Percentiles rank a stretch among this genome's conserved stretches.
These are phyloP conservation scores for Dinoponera quadriceps DNA, from an alignment of 1,140 invertebrate genomes.

Conservation along the genomic window DNA sequence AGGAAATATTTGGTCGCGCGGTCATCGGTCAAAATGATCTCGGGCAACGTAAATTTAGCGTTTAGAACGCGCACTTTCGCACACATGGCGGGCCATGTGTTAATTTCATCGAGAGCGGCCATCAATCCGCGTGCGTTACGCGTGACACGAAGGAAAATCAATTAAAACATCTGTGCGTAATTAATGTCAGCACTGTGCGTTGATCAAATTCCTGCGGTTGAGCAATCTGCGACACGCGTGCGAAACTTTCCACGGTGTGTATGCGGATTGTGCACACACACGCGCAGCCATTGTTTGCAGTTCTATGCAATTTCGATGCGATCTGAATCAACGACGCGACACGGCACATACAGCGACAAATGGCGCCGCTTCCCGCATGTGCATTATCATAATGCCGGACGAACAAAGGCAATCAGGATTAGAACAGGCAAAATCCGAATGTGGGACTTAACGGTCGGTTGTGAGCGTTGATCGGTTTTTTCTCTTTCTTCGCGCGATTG, in stretches of 20 bases:
- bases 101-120: neutral
- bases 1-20: too few species aligned
- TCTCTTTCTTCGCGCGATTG: too few species aligned
- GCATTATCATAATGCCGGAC: too few species aligned
- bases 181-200: slow-evolving; percentile 7
- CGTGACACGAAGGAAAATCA: slow-evolving; percentile 12
- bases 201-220: slow-evolving; percentile 38
- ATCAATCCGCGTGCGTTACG: neutral
- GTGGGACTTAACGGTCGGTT: too few species aligned
- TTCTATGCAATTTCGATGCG: slow-evolving; percentile 2
- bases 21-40: too few species aligned
- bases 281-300: neutral
- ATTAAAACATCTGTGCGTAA: slow-evolving; percentile 28
- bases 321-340: slow-evolving; percentile 12
- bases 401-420: too few species aligned
- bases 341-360: neutral
- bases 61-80: too few species aligned
- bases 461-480: too few species aligned
- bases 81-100: neutral
- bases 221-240: neutral
- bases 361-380: too few species aligned
- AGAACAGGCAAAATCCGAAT: too few species aligned
- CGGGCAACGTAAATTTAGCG: too few species aligned
- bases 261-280: neutral
- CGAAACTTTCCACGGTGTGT: slow-evolving; percentile 7